Evolutionary conservation across 2,797 vertebrate genomes (phyloP).

Genomic region (Pseudocheirus occidentalis): DNA sequence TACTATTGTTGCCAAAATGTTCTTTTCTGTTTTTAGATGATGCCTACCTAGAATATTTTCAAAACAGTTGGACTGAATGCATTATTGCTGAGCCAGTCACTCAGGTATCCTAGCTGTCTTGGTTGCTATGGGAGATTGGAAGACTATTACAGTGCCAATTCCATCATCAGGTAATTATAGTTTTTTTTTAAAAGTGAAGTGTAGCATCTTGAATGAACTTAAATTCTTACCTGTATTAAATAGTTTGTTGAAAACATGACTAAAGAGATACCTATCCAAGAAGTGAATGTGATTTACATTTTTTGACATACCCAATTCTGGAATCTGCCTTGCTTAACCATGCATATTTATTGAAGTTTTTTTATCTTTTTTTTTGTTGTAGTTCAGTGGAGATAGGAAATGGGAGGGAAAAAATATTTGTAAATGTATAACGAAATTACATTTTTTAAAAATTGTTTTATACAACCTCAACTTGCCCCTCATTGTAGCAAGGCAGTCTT

Average conservation of each 20-base stretch:
- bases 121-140: constrained; percentile 95
- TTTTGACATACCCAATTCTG: not conserved
- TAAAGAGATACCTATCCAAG: not conserved
- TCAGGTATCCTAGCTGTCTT: constrained; percentile 81
- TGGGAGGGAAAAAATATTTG: not conserved
- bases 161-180: constrained; percentile 87
- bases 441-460: not conserved
- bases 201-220: not conserved
- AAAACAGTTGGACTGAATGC: constrained; percentile 79
- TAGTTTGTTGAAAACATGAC: not conserved
- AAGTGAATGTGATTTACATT: not conserved
- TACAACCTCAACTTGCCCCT: not conserved
- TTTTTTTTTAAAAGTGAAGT: not conserved
- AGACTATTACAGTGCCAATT: constrained; percentile 88
- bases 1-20: constrained; percentile 75
- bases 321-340: not conserved
- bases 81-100: constrained; percentile 83
- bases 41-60: constrained; percentile 82
- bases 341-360: not conserved
- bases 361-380: not conserved
- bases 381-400: not conserved
- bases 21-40: constrained; percentile 87
- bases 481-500: not conserved
- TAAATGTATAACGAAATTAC: not conserved
- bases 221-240: not conserved